phyloP scores from a whole-genome alignment of 2,113 vertebrate species.

The Serilophus lunatus region DNA sequence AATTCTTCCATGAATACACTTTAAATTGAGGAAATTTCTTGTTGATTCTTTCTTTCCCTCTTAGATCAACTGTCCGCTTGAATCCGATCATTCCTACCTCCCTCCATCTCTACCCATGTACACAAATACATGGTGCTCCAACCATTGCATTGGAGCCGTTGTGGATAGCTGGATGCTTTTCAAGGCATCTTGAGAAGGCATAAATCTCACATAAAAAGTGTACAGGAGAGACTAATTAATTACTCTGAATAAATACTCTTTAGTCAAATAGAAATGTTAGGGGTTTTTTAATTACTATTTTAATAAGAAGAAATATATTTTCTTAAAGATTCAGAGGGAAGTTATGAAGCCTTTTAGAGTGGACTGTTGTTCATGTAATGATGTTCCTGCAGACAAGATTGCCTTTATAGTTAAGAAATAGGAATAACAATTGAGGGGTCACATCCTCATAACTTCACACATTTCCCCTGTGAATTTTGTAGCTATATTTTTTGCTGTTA shows the following conservation, averaged over 20 bases:
- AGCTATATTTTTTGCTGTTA: background rate
- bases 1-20: background rate
- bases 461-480: background rate
- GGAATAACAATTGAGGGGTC: background rate
- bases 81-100: background rate
- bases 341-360: background rate
- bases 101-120: rapidly evolving
- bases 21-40: background rate
- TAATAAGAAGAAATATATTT: background rate
- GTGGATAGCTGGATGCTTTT: background rate
- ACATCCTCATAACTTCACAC: background rate
- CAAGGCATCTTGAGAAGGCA: background rate
- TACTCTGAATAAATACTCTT: background rate
- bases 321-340: background rate
- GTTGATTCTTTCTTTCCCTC: background rate
- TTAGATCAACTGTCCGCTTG: background rate
- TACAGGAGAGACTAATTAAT: background rate
- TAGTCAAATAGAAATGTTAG: background rate
- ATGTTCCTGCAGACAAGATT: background rate
- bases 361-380: background rate
- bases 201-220: background rate
- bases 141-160: background rate
- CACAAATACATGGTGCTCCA: background rate
- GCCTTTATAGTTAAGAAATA: background rate
- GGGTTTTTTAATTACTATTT: background rate